phyloP scores from a whole-genome alignment of 2,888 invertebrate genomes.

The Stenodema calcarata region DNA sequence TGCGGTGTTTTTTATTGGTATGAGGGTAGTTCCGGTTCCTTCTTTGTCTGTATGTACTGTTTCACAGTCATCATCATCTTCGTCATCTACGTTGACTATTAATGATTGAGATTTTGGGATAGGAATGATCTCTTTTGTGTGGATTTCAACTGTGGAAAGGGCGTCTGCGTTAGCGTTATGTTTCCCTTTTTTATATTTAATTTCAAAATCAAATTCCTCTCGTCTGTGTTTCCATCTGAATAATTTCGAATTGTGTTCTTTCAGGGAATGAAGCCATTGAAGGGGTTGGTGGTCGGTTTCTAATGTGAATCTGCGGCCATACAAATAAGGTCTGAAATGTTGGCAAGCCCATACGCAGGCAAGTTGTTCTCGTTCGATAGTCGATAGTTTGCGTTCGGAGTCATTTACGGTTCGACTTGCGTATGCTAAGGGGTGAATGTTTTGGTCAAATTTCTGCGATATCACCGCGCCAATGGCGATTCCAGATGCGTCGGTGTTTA shows the following conservation, averaged over 20 bases:
- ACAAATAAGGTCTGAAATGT: constrained; percentile 59
- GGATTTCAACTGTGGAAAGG: constrained; percentile 47
- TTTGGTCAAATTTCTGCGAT: constrained; percentile 58
- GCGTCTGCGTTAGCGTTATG: constrained; percentile 57
- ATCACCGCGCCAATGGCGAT: constrained; percentile 59
- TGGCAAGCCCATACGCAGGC: constrained; percentile 59
- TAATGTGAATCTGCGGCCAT: constrained; percentile 58
- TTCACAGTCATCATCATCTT: neutral
- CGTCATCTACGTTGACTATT: neutral
- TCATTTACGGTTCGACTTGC: constrained; percentile 59
- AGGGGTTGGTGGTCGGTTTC: constrained; percentile 62
- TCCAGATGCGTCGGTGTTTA: too few relatives aligned
- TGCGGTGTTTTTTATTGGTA: too few relatives aligned
- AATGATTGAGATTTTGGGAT: neutral
- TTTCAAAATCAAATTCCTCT: constrained; percentile 59
- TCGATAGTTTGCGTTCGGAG: constrained; percentile 58
- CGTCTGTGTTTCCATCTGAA: constrained; percentile 60
- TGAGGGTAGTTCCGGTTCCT: too few relatives aligned
- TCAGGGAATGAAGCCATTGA: constrained; percentile 60
- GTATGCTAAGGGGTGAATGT: constrained; percentile 60
- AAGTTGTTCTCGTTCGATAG: constrained; percentile 59
- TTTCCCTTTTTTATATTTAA: constrained; percentile 59
- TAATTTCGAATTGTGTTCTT: constrained; percentile 61
- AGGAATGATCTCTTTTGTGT: neutral
- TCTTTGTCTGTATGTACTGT: constrained; percentile 6